Base-by-base conservation (phyloP, 2,113 vertebrate species). In the Pterocles gutturalis region DNA sequence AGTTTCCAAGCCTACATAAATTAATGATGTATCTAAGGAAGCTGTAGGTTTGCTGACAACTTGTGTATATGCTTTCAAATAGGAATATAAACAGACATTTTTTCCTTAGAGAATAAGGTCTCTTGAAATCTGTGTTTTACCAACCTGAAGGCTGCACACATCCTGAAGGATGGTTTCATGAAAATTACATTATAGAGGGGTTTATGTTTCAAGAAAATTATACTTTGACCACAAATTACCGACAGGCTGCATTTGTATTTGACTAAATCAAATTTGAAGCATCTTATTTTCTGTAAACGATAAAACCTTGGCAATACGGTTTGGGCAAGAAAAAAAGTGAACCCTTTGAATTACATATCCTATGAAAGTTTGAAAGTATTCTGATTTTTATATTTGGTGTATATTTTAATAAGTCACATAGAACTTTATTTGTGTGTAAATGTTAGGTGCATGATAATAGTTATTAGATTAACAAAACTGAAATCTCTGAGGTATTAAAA, bases 151-250 rank as follows among this genome's bases (percentile, higher is more conserved):
- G 46, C 62, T 83, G 48, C 60, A 83, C 15, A 69, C 16, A 78
- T 90, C 43, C 73, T 91, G 60, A 93, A 93, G 43, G 48, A 85
- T 41, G 13, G 15, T 92, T 80, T 92, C 31, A 94, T 85, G 36
- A 90, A 95, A 95, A 94, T 89, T 87, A 55, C 60, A 83, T 94
- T 96, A 90, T 78, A 90, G 36, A 51, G n/a, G 7, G 77, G 43
- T 20, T 67, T 69, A 43, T 2, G 9, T 90, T 93, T 65, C 41
- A 79, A 80, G 55, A 85, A 96, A 81, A 94, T 89, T 96, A 19
- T 76, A 43, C 19, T 90, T 72, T 81, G 60, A 66, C 65, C 82
- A 84, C 36, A 85, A 70, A 79, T 61, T 82, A 64, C 36, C 53
- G 46, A 34, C 46, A 61, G 54, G 33, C 18, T 79, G 41, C 58